Base-by-base conservation (phyloP, 1,140 invertebrate genomes). In the Psix sp. region DNA sequence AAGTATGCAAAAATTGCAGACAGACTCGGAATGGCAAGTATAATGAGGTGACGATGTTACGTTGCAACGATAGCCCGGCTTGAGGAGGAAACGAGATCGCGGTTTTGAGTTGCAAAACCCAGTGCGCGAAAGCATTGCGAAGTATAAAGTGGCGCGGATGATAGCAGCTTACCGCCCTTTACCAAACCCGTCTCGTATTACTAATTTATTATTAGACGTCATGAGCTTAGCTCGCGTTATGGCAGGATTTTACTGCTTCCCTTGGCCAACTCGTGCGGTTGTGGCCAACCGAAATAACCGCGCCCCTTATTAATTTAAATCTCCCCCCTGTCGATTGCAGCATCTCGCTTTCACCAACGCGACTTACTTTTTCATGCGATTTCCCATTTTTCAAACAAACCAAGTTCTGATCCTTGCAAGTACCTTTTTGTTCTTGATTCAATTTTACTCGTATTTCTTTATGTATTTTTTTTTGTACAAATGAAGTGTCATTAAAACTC, bases 181-280 rank as follows among this genome's bases (percentile, higher is more conserved):
- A 74, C 77, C 67, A 70, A 73, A 80, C 76, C 70, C 76, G 66
- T 78, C 81, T 82, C 81, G 60, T 81, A 80, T 82, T 82, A 82
- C 81, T 82, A 82, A 81, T 82, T 82, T 82, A 82, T 81, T 82
- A 82, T 82, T 65, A 65, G 56, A 68, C 74, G 68, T 82, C 79
- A 77, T 74, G 66, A 68, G 77, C 77, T 81, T 79, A 77, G 57
- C 49, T 54, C 40, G 45, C 39, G 36, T 57, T 71, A 63, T 52
- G 62, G 63, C 76, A 74, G 76, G 75, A 82, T 82, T 82, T 80
- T 76, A 73, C 56, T 36, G 35, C 33, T 36, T 42, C 60, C 33
- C 35, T 18, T 42, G 24, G 16, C 45, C 15, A 31, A 20, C 33
- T 62, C 68, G 52, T 63, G 42, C 46, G 62, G 35, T 57, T 62